Evolutionary conservation across 2,113 vertebrate genomes (phyloP).

Genomic region (Piliocolobus tephrosceles): DNA sequence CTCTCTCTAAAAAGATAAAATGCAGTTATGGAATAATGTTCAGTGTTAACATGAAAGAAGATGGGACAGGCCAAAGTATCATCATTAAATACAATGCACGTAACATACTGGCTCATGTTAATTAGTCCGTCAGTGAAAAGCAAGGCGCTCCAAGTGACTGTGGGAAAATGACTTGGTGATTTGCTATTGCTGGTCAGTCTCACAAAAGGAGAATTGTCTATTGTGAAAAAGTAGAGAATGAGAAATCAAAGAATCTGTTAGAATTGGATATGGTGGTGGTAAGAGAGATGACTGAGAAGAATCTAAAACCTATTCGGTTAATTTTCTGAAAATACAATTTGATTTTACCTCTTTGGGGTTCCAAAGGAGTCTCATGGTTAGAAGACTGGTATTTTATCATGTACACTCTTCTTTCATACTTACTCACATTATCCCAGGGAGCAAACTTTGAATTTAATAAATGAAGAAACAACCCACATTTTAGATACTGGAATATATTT

Average conservation of each 20-base stretch:
- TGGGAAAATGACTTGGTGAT: constrained; percentile 67
- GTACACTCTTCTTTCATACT: background rate
- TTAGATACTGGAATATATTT: background rate
- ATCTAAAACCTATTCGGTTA: background rate
- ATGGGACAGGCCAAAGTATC: constrained; percentile 11
- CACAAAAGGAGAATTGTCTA: constrained; percentile 2
- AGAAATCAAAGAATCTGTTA: constrained; percentile 41
- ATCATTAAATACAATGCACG: constrained; percentile 24
- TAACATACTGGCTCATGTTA: background rate
- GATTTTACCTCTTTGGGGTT: background rate
- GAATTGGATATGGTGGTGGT: background rate
- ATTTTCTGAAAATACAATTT: constrained; percentile 33
- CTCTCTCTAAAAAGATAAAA: background rate
- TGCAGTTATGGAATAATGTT: background rate
- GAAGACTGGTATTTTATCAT: background rate
- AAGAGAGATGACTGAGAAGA: background rate
- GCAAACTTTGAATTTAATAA: background rate
- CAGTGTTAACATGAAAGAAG: constrained; percentile 17
- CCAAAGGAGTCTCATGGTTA: background rate
- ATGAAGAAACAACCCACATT: background rate
- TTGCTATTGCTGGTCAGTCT: constrained; percentile 45
- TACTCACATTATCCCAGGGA: background rate
- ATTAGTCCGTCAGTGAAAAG: constrained; percentile 48
- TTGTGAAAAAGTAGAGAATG: background rate
- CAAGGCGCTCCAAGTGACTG: constrained; percentile 19